Evolutionary conservation across 2,888 invertebrate species (phyloP).

Genomic region (Allophyes oxyacanthae): DNA sequence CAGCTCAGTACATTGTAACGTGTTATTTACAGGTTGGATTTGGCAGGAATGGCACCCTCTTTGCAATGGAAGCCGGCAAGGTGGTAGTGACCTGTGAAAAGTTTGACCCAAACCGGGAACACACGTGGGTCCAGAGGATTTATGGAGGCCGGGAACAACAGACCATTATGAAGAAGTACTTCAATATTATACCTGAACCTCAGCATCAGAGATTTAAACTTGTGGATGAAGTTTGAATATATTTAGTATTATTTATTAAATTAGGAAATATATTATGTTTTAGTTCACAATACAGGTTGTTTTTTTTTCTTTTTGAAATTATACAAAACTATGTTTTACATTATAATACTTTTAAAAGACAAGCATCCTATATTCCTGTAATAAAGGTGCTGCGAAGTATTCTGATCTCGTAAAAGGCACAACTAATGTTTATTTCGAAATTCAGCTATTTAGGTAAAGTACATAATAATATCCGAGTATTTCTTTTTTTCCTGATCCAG

Average conservation of each 20-base stretch:
- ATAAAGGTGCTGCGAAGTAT: too few species aligned
- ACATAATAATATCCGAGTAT: too few species aligned
- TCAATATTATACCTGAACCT: conserved; percentile 94
- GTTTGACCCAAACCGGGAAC: conserved; percentile 93
- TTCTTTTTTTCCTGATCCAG: too few species aligned
- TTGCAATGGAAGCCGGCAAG: conserved; percentile 93
- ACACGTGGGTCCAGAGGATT: conserved; percentile 92
- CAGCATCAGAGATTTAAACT: conserved; percentile 94
- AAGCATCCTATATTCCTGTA: too few species aligned
- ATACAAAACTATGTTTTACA: too few species aligned
- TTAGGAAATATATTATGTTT: conserved; percentile 33
- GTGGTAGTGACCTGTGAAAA: conserved; percentile 95
- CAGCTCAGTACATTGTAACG: neutral
- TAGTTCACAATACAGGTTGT: conserved; percentile 21
- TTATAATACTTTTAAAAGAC: too few species aligned
- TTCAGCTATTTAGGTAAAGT: too few species aligned
- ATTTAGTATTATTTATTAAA: conserved; percentile 24
- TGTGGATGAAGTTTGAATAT: conserved; percentile 91
- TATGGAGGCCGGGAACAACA: conserved; percentile 91
- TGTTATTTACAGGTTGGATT: conserved; percentile 92
- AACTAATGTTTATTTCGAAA: too few species aligned
- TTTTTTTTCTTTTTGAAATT: neutral
- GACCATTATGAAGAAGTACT: conserved; percentile 95
- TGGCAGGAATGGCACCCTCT: conserved; percentile 93
- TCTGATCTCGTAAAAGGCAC: too few species aligned